A percentile compares a stretch with the other conserved stretches of the same genome.
Conservation (phyloP, 2,888 invertebrate species). For the Apamea sordens region DNA sequence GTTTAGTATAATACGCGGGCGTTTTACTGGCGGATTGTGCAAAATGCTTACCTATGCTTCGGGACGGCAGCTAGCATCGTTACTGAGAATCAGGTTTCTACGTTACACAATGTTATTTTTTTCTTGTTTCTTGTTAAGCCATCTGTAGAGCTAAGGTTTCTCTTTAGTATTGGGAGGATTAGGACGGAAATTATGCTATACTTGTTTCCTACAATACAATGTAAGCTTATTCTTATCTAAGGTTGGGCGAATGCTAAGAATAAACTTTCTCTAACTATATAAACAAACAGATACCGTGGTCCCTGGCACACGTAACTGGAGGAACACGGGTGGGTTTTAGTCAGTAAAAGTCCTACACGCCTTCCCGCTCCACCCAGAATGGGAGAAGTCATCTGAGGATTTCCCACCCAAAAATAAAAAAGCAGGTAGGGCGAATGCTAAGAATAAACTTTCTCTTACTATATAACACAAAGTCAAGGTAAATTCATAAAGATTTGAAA, state of each 20-base stretch:
- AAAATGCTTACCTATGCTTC: conserved; percentile 69
- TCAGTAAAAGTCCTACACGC: too few species aligned
- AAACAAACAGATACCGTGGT: too few species aligned
- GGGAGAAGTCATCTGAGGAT: too few species aligned
- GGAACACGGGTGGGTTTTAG: too few species aligned
- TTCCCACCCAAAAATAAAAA: too few species aligned
- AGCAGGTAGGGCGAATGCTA: not conserved
- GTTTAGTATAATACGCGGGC: conserved; percentile 66
- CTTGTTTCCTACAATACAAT: not conserved
- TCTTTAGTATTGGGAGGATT: conserved; percentile 14
- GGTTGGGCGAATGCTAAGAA: not conserved
- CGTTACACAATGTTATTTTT: conserved; percentile 38
- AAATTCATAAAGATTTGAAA: not conserved
- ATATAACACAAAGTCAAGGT: too few species aligned
- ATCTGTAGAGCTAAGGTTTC: conserved; percentile 6
- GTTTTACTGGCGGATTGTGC: conserved; percentile 65
- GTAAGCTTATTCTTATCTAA: not conserved
- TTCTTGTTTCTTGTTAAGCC: conserved; percentile 26
- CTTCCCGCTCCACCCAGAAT: too few species aligned
- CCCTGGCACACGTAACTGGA: too few species aligned
- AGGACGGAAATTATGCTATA: conserved; percentile 3
- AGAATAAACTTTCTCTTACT: too few species aligned
- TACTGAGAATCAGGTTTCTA: conserved; percentile 28
- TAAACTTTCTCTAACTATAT: too few species aligned
- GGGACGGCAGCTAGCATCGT: conserved; percentile 41